phyloP scores from a whole-genome alignment of 2,888 invertebrate genomes.

The Frankliniella fusca region DNA sequence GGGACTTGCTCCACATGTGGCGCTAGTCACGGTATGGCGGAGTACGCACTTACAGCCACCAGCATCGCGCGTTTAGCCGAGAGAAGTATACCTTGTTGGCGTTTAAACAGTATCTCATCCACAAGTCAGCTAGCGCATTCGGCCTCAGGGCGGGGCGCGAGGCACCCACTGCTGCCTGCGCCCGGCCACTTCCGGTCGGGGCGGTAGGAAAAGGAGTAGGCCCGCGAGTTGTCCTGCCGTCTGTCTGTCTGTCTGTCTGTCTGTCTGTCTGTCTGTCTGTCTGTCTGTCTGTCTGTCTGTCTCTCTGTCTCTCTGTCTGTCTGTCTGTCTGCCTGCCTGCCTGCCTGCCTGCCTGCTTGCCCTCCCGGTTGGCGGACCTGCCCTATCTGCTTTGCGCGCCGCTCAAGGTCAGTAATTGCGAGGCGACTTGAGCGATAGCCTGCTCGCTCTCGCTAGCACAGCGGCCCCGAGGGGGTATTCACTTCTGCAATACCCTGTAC shows the following conservation, averaged over 20 bases:
- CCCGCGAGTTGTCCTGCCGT: neutral
- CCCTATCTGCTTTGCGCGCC: neutral
- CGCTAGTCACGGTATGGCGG: no score
- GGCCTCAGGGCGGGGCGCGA: no score
- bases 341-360: neutral
- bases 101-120: no score
- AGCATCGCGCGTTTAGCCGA: no score
- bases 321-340: neutral
- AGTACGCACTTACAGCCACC: no score
- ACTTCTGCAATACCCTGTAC: no score
- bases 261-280: neutral
- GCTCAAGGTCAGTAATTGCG: neutral
- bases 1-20: no score
- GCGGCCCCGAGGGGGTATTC: no score
- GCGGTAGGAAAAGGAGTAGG: neutral
- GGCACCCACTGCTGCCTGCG: neutral
- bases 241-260: neutral
- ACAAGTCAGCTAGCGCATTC: no score
- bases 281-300: neutral
- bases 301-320: neutral
- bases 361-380: neutral
- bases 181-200: neutral
- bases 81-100: no score
- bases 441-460: neutral
- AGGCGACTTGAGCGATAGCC: neutral